phyloP scores from a whole-genome alignment of 2,797 vertebrate genomes.

The Denticeps clupeoides region DNA sequence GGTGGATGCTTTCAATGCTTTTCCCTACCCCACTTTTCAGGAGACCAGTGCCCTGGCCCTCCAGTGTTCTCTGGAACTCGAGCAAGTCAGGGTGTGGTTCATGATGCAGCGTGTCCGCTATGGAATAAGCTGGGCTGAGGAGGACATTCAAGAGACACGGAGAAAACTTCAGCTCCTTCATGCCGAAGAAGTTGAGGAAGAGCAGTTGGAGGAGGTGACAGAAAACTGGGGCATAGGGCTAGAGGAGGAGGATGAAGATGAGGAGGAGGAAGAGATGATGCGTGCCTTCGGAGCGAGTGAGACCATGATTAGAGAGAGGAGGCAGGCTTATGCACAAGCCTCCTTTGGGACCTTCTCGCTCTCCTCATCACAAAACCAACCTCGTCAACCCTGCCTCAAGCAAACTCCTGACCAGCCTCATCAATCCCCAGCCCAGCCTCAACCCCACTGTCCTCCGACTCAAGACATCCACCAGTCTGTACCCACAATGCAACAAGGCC shows the following conservation, averaged over 20 bases:
- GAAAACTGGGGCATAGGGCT: neutral
- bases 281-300: constrained; percentile 1
- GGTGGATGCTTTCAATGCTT: constrained; percentile 61
- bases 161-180: constrained; percentile 25
- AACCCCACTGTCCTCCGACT: constrained; percentile 14
- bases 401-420: too few relatives aligned
- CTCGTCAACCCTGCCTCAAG: neutral
- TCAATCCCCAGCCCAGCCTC: constrained; percentile 30
- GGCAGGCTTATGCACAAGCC: neutral
- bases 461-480: constrained; percentile 8
- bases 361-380: neutral
- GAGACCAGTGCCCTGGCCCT: constrained; percentile 57
- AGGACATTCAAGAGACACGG: constrained; percentile 60
- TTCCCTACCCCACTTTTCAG: constrained; percentile 65
- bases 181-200: accelerated
- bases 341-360: neutral
- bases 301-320: constrained; percentile 2
- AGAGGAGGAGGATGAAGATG: neutral
- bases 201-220: neutral
- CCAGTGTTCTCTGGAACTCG: constrained; percentile 60
- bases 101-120: constrained; percentile 71
- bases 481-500: constrained; percentile 4
- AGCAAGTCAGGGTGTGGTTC: constrained; percentile 73
- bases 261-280: neutral
- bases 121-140: constrained; percentile 74